These are phyloP conservation scores for Gallinago stenura DNA, from an alignment of 2,797 vertebrate species.

Conservation along the genomic window DNA sequence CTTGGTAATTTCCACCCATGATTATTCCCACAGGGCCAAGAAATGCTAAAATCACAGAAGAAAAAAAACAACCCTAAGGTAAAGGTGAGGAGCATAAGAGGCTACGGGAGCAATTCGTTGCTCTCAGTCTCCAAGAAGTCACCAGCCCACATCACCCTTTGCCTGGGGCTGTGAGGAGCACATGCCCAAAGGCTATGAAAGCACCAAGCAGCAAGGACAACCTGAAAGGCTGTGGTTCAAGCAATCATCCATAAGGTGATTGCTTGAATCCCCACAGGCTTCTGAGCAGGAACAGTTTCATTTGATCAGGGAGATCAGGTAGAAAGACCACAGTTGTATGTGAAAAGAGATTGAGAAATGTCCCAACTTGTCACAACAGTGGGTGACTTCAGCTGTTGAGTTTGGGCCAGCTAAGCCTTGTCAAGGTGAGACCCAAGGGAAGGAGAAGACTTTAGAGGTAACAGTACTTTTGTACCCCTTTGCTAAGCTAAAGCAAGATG, in stretches of 20 bases:
- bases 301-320: neutral
- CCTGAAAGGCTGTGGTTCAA: neutral
- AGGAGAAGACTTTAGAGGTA: neutral
- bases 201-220: neutral
- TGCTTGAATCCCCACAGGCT: neutral
- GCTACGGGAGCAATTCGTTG: neutral
- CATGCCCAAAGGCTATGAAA: neutral
- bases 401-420: neutral
- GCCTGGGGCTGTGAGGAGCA: neutral
- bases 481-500: neutral
- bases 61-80: neutral
- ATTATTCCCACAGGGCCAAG: neutral
- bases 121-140: neutral
- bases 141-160: neutral
- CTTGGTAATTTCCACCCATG: neutral
- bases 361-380: fast-evolving
- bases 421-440: neutral
- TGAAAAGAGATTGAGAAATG: neutral
- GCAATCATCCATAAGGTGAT: neutral
- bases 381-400: neutral
- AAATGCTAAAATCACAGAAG: neutral
- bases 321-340: neutral
- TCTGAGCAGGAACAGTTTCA: neutral
- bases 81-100: neutral
- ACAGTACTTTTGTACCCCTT: neutral